phyloP scores from a whole-genome alignment of 1,140 invertebrate species.

The Macrobrachium nipponense region DNA sequence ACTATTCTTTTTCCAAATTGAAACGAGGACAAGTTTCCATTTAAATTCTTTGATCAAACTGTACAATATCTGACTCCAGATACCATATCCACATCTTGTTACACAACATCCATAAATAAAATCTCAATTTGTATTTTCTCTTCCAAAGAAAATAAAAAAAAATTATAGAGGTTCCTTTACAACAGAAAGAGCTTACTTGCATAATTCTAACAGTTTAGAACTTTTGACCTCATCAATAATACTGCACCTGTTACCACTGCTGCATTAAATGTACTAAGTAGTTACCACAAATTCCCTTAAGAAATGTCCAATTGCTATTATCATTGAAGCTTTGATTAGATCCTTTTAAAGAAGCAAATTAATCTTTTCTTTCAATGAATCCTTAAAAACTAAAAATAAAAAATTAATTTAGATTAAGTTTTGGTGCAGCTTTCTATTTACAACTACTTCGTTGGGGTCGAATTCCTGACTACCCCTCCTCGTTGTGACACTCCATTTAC shows the following conservation, averaged over 20 bases:
- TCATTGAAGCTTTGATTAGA: constrained; percentile 50
- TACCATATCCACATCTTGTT: background rate
- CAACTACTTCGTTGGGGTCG: constrained; percentile 45
- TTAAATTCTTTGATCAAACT: constrained; percentile 6
- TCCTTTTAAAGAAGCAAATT: constrained; percentile 34
- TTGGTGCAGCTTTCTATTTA: constrained; percentile 14
- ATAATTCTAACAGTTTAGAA: no score
- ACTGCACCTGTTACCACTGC: no score
- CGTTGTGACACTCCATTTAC: constrained; percentile 44
- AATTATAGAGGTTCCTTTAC: no score
- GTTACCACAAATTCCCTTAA: no score
- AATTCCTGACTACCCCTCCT: constrained; percentile 51
- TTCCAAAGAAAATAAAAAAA: no score
- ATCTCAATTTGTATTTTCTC: background rate
- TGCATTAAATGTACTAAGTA: no score
- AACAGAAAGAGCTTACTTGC: no score
- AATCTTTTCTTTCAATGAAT: no score
- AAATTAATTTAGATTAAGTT: background rate
- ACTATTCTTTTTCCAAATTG: constrained; percentile 35
- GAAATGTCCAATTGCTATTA: constrained; percentile 17
- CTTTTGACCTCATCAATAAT: no score
- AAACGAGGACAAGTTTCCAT: constrained; percentile 44
- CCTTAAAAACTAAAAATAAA: no score
- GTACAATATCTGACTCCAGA: constrained; percentile 34
- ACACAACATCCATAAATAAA: constrained; percentile 4